Evolutionary conservation across 2,113 vertebrate genomes (phyloP).

Genomic region (Saguinus midas): DNA sequence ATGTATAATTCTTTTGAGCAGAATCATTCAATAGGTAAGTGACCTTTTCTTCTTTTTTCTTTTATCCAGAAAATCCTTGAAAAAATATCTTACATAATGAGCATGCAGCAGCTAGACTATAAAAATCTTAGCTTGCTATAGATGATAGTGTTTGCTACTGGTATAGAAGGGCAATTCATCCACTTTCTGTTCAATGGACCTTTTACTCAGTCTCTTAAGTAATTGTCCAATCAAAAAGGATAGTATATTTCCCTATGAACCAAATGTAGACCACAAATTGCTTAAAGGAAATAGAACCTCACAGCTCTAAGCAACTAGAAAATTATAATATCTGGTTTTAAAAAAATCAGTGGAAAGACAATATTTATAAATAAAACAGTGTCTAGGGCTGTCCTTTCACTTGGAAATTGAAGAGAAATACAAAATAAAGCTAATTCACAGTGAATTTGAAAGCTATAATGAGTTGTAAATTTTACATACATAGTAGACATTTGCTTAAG

Average conservation of each 20-base stretch:
- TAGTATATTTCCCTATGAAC: neutral
- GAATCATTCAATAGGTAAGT: neutral
- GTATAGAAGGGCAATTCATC: neutral
- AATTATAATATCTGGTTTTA: neutral
- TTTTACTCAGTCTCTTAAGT: neutral
- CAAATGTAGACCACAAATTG: neutral
- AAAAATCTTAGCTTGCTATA: neutral
- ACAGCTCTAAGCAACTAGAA: neutral
- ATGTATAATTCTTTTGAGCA: neutral
- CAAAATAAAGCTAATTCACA: neutral
- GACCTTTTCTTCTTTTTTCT: neutral
- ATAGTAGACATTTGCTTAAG: neutral
- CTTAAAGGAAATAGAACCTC: neutral
- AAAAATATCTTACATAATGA: neutral
- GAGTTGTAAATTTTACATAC: neutral
- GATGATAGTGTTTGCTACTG: neutral
- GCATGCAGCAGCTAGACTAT: neutral
- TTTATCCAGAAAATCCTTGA: neutral
- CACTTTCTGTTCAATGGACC: neutral
- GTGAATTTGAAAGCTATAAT: neutral
- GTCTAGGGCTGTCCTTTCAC: neutral
- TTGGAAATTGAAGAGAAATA: neutral
- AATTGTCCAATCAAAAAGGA: neutral
- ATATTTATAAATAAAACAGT: neutral
- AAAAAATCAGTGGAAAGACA: neutral